phyloP scores from a whole-genome alignment of 2,888 invertebrate genomes.

The Mesopsocus fuscifrons region DNA sequence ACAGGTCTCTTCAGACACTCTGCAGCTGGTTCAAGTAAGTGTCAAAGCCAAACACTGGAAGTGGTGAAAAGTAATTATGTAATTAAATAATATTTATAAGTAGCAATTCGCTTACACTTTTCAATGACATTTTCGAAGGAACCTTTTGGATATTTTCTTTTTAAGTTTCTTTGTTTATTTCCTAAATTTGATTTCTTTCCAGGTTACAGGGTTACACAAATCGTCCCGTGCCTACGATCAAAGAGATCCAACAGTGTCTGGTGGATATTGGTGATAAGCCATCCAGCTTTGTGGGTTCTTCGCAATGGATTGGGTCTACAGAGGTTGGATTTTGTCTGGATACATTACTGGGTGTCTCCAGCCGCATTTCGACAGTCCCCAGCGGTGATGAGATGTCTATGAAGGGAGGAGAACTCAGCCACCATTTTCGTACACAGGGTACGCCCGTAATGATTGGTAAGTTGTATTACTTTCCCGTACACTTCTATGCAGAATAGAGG shows the following conservation, averaged over 20 bases:
- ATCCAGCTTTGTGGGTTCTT: conserved; percentile 66
- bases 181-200: conserved; percentile 14
- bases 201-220: conserved; percentile 68
- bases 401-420: conserved; percentile 60
- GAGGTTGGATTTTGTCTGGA: conserved; percentile 89
- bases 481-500: conserved; percentile 12
- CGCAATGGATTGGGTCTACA: conserved; percentile 95
- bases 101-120: conserved; percentile 1
- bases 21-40: conserved; percentile 77
- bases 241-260: conserved; percentile 82
- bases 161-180: not conserved
- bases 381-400: conserved; percentile 65
- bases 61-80: not conserved
- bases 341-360: conserved; percentile 52
- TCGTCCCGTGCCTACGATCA: conserved; percentile 55
- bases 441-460: conserved; percentile 96
- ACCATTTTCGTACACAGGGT: conserved; percentile 84
- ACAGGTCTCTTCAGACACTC: conserved; percentile 89
- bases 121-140: no score
- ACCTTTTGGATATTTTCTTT: conserved; percentile 13
- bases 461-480: no score
- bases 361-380: conserved; percentile 66
- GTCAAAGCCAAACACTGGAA: not conserved
- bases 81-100: not conserved
- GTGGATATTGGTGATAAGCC: conserved; percentile 90